Percentiles rank a stretch among this genome's conserved stretches.
phyloP scores from a whole-genome alignment of 2,888 invertebrate species.

The Gandaritis pyraliata region DNA sequence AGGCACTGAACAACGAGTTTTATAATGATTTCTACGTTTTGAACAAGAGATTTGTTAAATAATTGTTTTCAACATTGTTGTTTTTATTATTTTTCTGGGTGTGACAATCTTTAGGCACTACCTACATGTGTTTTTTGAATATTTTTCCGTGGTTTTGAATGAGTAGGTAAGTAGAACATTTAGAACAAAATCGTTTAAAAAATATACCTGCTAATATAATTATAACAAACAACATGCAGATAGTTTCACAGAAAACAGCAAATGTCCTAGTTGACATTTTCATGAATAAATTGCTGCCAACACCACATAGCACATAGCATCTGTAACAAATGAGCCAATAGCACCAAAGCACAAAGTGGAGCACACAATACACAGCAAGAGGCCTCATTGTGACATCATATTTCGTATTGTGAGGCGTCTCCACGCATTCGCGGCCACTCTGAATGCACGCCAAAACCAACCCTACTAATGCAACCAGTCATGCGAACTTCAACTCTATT shows the following conservation, averaged over 20 bases:
- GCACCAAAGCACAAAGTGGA: conserved; percentile 17
- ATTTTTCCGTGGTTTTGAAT: too few species aligned
- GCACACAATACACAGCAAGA: conserved; percentile 18
- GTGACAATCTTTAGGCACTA: too few species aligned
- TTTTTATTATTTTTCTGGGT: too few species aligned
- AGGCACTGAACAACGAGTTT: conserved; percentile 2
- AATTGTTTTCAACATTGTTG: too few species aligned
- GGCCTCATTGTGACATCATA: conserved; percentile 27
- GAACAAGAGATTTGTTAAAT: not conserved
- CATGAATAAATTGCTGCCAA: not conserved
- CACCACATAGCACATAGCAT: not conserved
- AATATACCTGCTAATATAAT: too few species aligned
- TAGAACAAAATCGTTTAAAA: too few species aligned
- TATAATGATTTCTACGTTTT: conserved; percentile 8
- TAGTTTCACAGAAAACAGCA: too few species aligned
- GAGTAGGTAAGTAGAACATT: too few species aligned
- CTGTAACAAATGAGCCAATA: conserved; percentile 9
- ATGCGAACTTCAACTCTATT: conserved; percentile 29
- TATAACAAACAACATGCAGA: too few species aligned
- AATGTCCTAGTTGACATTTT: too few species aligned
- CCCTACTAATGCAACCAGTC: conserved; percentile 4
- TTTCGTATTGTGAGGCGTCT: conserved; percentile 30
- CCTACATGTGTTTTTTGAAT: too few species aligned
- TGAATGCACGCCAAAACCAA: conserved; percentile 37
- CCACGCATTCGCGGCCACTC: conserved; percentile 32